A percentile compares a stretch with the other conserved stretches of the same genome.
Conservation (phyloP, 2,113 vertebrate species). For the Ceratotherium simum region DNA sequence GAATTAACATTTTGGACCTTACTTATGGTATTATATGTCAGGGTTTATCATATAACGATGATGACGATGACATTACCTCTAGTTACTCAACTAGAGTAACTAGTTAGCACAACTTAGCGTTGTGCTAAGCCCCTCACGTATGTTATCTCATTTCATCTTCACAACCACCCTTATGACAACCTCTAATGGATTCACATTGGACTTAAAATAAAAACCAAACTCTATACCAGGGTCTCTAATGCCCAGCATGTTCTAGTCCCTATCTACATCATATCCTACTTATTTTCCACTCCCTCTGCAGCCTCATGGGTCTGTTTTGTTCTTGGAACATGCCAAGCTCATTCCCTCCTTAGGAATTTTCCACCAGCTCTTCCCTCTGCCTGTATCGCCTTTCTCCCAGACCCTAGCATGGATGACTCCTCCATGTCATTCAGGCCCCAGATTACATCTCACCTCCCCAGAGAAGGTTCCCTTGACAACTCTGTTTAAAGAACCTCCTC, state of each 20-base stretch:
- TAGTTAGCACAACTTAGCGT: too few species aligned
- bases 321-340: not conserved
- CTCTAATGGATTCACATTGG: not conserved
- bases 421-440: not conserved
- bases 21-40: not conserved
- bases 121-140: not conserved
- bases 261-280: not conserved
- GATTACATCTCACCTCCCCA: not conserved
- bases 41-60: not conserved
- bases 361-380: not conserved
- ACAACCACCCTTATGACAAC: not conserved
- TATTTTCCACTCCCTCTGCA: not conserved
- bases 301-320: not conserved
- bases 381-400: not conserved
- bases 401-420: not conserved
- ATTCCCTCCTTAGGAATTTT: not conserved
- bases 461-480: not conserved
- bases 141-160: not conserved
- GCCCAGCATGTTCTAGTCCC: too few species aligned
- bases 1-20: not conserved
- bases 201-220: not conserved
- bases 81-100: too few species aligned
- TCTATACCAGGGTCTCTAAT: not conserved
- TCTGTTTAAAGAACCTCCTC: not conserved
- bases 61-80: too few species aligned